Base-by-base conservation (phyloP, 2,888 invertebrate genomes). In the Epinotia brunnichana region DNA sequence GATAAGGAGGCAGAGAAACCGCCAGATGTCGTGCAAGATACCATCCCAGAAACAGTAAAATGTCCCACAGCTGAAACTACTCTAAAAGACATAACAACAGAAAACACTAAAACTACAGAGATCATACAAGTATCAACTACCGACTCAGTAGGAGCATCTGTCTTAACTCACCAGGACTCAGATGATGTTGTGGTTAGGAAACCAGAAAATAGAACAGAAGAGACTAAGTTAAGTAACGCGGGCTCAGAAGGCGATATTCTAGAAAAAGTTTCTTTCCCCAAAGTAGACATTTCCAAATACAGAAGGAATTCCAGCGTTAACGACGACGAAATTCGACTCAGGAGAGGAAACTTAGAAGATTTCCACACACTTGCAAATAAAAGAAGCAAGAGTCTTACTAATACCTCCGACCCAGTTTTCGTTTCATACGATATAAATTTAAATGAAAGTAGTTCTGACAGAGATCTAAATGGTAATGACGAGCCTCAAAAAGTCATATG, bases 291-390 rank as follows among this genome's bases (percentile, higher is more conserved):
- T 62, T 76, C 77, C 44, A 88, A 83, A 75, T 93, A 92, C 77
- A 88, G 92, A 80, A 85, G 92, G 81, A 93, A 92, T 78, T 92
- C 92, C 11, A 93, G 93, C 76, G 86, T 93, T 10, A 91, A 92
- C 74, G 92, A 92, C 75, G 91, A 93, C 73, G 91, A 93, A 24
- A 89, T 93, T 68, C 83, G 84, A 80, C 81, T 92, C 70, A 83
- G 92, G 53, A 83, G 93, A 77, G 92, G 90, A 10, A 91, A 92
- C 77, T 83, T 92, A 77, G 91, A 92, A 84, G 92, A 92, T 75
- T 92, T 90, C 75, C 89, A 90, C 71, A 78, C 84, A 48, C 79
- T 90, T 53, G 81, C 88, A 35, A 90, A 85, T 75, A 91, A 92
- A 80, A 87, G 92, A 77, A 91, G 93, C 78, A 92, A 92, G 82